Base-by-base conservation (phyloP, 2,888 invertebrate species). In the Callosobruchus maculatus region DNA sequence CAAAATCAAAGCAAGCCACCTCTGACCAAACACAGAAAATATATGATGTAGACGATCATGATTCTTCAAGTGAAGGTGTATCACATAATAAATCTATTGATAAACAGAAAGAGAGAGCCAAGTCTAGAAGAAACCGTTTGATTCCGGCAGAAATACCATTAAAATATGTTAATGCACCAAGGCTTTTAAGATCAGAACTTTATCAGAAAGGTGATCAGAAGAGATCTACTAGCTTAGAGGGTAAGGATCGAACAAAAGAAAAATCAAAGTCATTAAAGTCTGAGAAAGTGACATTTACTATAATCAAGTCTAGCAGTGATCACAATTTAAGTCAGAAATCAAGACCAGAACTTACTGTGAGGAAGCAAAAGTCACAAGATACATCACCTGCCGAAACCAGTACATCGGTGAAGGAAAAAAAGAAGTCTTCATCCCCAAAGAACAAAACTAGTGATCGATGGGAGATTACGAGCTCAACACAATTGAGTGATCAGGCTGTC, bases 121-220 rank as follows among this genome's bases (percentile, higher is more conserved):
- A 70, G 21, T 31, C 66, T 20, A 76, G 73, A 74, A 74, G 76
- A 66, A 75, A 73, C 2, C 76, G 73, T 20, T 22, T 76, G 9
- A 69, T 74, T 70, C 77, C 78, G 0, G 67, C 75, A 20, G 72
- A 74, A 13, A 77, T 78, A 30, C 78, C 78, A 2, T 75, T 75
- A 13, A 76, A 75, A 71, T 76, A 77, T 67, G 74, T 78, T 68
- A 76, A 78, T 71, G 73, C 77, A 9, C 76, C 77, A 0, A 78
- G 74, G 76, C 73, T 78, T 68, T 70, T 78, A 13, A 75, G 76
- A 72, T 75, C 77, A 20, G 77, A 78, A 68, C 72, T 75, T 26
- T 71, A 70, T 31, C 77, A 78, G 22, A 49, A 49, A 18, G 49
- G 9, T 49, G 49, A 30, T 30, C 30, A 13, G 49, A 49, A 49